Percentiles rank a stretch among this genome's conserved stretches.
These are phyloP conservation scores for Melanotaenia parkinsoni DNA, from an alignment of 2,797 vertebrate species.

Conservation along the genomic window DNA sequence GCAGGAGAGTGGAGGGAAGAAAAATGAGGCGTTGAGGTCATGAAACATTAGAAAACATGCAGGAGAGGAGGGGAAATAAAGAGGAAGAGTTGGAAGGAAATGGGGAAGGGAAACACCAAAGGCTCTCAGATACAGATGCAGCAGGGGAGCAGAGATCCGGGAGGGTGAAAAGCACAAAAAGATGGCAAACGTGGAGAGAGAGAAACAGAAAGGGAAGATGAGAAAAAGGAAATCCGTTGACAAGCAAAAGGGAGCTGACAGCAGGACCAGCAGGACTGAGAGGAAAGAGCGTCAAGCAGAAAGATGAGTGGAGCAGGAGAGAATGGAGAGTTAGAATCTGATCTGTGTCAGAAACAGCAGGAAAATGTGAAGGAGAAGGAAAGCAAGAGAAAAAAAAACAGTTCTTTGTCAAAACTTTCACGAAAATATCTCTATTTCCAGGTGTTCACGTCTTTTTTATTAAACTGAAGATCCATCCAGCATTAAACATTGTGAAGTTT, in stretches of 20 bases:
- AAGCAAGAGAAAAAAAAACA: neutral
- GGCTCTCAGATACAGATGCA: constrained; percentile 36
- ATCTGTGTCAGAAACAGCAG: constrained; percentile 14
- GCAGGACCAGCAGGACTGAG: constrained; percentile 20
- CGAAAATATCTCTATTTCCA: neutral
- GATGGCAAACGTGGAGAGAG: neutral
- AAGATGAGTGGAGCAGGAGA: constrained; percentile 6
- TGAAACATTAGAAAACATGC: constrained; percentile 17
- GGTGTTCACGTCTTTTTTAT: constrained; percentile 7
- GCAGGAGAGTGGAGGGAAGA: neutral
- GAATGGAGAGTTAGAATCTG: neutral
- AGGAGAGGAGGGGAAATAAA: neutral
- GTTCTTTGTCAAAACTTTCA: constrained; percentile 6
- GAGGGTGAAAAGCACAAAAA: constrained; percentile 14
- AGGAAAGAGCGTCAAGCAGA: constrained; percentile 7
- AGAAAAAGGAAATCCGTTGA: constrained; percentile 14
- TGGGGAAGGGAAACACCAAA: constrained; percentile 21
- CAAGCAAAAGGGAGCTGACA: constrained; percentile 6
- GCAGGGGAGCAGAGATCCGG: constrained; percentile 25
- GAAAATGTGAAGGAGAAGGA: neutral
- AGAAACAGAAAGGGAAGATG: neutral
- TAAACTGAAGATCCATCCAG: neutral
- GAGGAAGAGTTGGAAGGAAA: constrained; percentile 9
- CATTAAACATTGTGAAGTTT: constrained; percentile 15
- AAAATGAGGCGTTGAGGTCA: constrained; percentile 13